A percentile compares a stretch with the other conserved stretches of the same genome.
Conservation (phyloP, 2,113 vertebrate genomes). For the Oxyura jamaicensis region DNA sequence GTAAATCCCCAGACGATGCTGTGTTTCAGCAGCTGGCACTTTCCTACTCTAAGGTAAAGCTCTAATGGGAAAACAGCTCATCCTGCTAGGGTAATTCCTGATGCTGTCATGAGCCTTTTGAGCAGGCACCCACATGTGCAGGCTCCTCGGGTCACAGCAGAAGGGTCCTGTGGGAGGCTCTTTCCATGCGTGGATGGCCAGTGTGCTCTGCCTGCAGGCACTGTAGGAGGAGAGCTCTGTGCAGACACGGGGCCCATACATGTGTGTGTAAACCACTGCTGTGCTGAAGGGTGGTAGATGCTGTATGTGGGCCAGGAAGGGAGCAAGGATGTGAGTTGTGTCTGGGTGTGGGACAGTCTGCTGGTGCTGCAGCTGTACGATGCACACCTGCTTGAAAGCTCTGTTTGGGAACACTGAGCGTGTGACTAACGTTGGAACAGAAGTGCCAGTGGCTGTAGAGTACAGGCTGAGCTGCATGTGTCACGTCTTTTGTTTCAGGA, state of each 20-base stretch:
- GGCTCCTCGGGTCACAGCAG: background rate
- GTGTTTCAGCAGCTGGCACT: conserved; percentile 89
- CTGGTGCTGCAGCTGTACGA: background rate
- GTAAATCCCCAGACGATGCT: conserved; percentile 89
- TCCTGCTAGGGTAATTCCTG: background rate
- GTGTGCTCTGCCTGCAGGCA: background rate
- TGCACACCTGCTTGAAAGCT: background rate
- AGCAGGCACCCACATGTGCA: background rate
- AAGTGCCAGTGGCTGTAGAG: background rate
- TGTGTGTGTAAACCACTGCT: too few relatives aligned
- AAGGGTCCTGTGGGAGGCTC: background rate
- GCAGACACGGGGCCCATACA: background rate
- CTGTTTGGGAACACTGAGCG: background rate
- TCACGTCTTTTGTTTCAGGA: conserved; percentile 77
- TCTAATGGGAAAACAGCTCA: background rate
- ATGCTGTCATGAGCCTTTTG: background rate
- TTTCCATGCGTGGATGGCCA: background rate
- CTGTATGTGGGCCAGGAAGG: background rate
- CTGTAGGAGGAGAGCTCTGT: background rate
- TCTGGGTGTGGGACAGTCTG: background rate
- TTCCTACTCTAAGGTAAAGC: conserved; percentile 91
- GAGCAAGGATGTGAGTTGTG: background rate
- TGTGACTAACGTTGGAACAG: background rate
- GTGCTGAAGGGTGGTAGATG: background rate
- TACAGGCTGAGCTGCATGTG: background rate